Conservation (phyloP, 2,113 vertebrate species). For the Thunnus thynnus region DNA sequence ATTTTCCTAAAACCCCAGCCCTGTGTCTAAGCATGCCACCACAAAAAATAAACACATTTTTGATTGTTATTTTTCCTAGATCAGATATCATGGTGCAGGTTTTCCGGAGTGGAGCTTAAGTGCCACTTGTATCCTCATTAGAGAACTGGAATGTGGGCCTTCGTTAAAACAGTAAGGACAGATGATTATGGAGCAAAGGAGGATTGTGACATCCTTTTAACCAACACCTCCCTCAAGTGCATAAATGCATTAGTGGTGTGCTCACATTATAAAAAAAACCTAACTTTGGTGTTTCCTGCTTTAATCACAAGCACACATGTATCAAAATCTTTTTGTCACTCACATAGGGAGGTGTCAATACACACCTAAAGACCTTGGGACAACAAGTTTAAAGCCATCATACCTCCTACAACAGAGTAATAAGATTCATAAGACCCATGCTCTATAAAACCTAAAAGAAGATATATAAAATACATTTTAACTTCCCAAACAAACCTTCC, state of each 20-base stretch:
- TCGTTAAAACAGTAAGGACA: slow-evolving; percentile 58
- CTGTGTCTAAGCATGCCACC: neutral
- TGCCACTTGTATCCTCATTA: slow-evolving; percentile 65
- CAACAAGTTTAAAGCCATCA: slow-evolving; percentile 32
- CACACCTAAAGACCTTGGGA: neutral
- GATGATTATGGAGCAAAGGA: slow-evolving; percentile 42
- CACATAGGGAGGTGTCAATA: slow-evolving; percentile 4
- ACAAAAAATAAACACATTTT: slow-evolving; percentile 26
- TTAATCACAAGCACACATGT: neutral
- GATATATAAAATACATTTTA: slow-evolving; percentile 27
- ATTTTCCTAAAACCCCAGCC: neutral
- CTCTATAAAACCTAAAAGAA: slow-evolving; percentile 46
- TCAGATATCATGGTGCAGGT: neutral
- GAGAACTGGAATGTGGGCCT: slow-evolving; percentile 35
- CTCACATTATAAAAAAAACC: neutral
- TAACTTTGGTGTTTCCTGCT: slow-evolving; percentile 6
- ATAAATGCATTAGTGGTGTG: slow-evolving; percentile 50
- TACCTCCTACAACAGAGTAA: slow-evolving; percentile 37
- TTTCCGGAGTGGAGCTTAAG: slow-evolving; percentile 22
- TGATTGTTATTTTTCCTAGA: slow-evolving; percentile 38
- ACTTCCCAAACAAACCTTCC: slow-evolving; percentile 29
- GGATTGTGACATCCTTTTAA: slow-evolving; percentile 60
- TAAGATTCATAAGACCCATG: slow-evolving; percentile 44
- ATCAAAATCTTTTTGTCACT: slow-evolving; percentile 34
- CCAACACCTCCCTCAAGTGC: slow-evolving; percentile 51